Conservation (phyloP, 2,888 invertebrate species). For the Linnaemya vulpina region DNA sequence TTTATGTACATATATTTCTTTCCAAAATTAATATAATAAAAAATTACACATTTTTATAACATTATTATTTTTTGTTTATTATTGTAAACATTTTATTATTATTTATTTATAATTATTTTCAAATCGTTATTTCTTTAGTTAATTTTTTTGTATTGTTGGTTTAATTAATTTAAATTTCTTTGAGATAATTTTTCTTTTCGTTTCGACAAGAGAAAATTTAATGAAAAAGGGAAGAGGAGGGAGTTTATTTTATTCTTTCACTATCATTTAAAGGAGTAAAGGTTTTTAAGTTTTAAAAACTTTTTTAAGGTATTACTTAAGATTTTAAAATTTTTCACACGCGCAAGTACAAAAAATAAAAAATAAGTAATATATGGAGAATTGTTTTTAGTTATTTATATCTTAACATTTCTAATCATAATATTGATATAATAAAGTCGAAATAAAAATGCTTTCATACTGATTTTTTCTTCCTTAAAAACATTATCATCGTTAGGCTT, state of each 20-base stretch:
- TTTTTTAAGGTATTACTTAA: slow-evolving; percentile 59
- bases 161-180: slow-evolving; percentile 66
- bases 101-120: slow-evolving; percentile 60
- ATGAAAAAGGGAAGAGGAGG: slow-evolving; percentile 68
- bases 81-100: slow-evolving; percentile 63
- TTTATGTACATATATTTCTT: no score
- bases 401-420: slow-evolving; percentile 66
- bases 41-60: slow-evolving; percentile 52
- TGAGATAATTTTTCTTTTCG: slow-evolving; percentile 62
- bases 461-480: slow-evolving; percentile 62
- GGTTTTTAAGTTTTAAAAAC: slow-evolving; percentile 69
- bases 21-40: not conserved
- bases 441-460: slow-evolving; percentile 70
- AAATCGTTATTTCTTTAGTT: slow-evolving; percentile 60
- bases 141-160: slow-evolving; percentile 47
- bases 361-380: slow-evolving; percentile 33
- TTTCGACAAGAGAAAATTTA: slow-evolving; percentile 60
- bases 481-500: slow-evolving; percentile 53
- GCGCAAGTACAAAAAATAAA: slow-evolving; percentile 68
- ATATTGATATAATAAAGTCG: slow-evolving; percentile 64
- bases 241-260: slow-evolving; percentile 35
- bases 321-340: slow-evolving; percentile 56
- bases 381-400: slow-evolving; percentile 57
- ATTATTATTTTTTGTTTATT: slow-evolving; percentile 70
- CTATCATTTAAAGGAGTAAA: slow-evolving; percentile 32